phyloP scores from a whole-genome alignment of 23 tunicate genomes.

The Trididemnum nubilum region DNA sequence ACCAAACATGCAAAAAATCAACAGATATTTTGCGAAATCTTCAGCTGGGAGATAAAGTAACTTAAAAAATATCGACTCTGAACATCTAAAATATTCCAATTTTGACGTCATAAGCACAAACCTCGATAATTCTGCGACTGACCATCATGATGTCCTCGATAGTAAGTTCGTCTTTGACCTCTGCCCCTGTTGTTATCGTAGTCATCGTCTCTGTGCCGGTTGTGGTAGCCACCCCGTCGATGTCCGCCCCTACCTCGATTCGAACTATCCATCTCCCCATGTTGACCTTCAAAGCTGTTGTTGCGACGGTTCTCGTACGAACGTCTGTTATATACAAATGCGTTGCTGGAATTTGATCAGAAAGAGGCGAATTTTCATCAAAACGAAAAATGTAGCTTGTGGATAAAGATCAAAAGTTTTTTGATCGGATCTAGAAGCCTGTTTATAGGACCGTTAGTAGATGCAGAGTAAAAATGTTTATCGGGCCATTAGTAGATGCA shows the following conservation, averaged over 20 bases:
- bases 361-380: background rate
- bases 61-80: too few species aligned
- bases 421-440: too few species aligned
- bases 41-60: too few species aligned
- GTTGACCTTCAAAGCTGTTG: slow-evolving; percentile 25
- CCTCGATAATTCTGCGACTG: slow-evolving; percentile 45
- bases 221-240: slow-evolving; percentile 36
- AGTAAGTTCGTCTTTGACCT: slow-evolving; percentile 46
- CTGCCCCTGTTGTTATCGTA: slow-evolving; percentile 30
- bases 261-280: background rate
- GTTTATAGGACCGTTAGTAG: too few species aligned
- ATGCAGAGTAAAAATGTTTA: too few species aligned
- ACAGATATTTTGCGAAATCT: too few species aligned
- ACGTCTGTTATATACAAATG: slow-evolving; percentile 14
- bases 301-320: slow-evolving; percentile 43
- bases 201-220: slow-evolving; percentile 38
- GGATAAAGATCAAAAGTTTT: too few species aligned
- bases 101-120: too few species aligned
- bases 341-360: background rate
- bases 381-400: background rate
- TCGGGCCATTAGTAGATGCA: too few species aligned
- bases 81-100: too few species aligned
- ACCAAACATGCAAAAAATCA: too few species aligned
- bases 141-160: slow-evolving; percentile 41
- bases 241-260: slow-evolving; percentile 46